These are phyloP conservation scores for Salvator merianae DNA, from an alignment of 2,113 vertebrate species.

Conservation along the genomic window DNA sequence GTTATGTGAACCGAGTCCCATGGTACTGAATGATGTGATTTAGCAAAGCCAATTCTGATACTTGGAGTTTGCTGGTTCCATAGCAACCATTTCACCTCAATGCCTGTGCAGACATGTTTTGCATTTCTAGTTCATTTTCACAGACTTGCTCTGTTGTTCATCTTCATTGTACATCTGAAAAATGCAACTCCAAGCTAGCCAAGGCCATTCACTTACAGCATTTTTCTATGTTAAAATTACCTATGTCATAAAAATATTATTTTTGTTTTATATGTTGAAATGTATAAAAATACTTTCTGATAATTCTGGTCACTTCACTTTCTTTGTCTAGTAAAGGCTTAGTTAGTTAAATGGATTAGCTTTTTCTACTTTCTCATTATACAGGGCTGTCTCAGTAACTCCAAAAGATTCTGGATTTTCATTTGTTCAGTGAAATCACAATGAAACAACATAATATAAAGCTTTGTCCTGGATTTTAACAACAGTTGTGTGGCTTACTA, in stretches of 20 bases:
- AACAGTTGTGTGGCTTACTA: neutral
- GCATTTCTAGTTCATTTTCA: slow-evolving; percentile 72
- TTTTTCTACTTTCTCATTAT: neutral
- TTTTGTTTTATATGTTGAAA: neutral
- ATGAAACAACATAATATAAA: neutral
- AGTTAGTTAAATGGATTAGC: neutral
- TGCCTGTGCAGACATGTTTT: slow-evolving; percentile 75
- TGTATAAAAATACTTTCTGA: neutral
- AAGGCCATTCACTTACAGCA: slow-evolving; percentile 25
- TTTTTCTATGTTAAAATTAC: slow-evolving; percentile 23
- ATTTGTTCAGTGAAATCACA: neutral
- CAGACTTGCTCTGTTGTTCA: slow-evolving; percentile 58
- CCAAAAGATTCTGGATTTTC: neutral
- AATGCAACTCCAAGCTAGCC: slow-evolving; percentile 36
- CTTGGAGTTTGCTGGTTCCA: slow-evolving; percentile 75
- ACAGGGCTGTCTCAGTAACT: neutral
- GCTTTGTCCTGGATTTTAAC: neutral
- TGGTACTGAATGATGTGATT: slow-evolving; percentile 33
- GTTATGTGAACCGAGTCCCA: slow-evolving; percentile 39
- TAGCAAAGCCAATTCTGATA: slow-evolving; percentile 71
- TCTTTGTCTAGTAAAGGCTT: neutral
- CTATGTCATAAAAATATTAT: slow-evolving; percentile 25
- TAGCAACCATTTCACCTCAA: slow-evolving; percentile 78
- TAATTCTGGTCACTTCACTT: neutral
- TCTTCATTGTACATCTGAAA: slow-evolving; percentile 44